Conservation (phyloP, 2,113 vertebrate genomes). For the Crotalus helleri region DNA sequence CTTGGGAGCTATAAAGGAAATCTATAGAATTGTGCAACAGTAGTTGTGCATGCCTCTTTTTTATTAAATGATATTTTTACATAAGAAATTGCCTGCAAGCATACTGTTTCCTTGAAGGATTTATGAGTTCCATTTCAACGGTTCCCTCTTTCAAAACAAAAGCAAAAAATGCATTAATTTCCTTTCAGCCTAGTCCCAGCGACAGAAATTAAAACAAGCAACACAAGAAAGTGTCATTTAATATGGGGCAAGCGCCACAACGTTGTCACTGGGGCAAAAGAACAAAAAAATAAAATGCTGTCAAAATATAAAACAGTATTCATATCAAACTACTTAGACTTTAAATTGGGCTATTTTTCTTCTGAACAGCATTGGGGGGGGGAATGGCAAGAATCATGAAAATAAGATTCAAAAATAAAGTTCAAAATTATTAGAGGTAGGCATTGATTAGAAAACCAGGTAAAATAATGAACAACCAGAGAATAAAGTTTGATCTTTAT, state of each 20-base stretch:
- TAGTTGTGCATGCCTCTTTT: background rate
- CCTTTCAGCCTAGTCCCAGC: background rate
- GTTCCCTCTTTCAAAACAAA: background rate
- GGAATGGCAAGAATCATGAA: background rate
- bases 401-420: background rate
- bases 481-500: background rate
- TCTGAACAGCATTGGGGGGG: background rate
- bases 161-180: background rate
- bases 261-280: background rate
- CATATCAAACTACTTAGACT: background rate
- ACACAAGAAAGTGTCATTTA: background rate
- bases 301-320: background rate
- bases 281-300: background rate
- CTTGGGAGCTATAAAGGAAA: background rate
- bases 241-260: background rate
- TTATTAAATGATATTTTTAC: background rate
- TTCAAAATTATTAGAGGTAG: background rate
- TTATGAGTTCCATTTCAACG: background rate
- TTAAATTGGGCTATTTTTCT: background rate
- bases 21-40: background rate
- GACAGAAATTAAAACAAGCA: background rate
- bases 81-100: background rate
- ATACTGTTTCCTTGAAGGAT: constrained; percentile 15
- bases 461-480: background rate
- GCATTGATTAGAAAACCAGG: background rate